phyloP scores from a whole-genome alignment of 2,113 vertebrate genomes.

The Sapayoa aenigma region DNA sequence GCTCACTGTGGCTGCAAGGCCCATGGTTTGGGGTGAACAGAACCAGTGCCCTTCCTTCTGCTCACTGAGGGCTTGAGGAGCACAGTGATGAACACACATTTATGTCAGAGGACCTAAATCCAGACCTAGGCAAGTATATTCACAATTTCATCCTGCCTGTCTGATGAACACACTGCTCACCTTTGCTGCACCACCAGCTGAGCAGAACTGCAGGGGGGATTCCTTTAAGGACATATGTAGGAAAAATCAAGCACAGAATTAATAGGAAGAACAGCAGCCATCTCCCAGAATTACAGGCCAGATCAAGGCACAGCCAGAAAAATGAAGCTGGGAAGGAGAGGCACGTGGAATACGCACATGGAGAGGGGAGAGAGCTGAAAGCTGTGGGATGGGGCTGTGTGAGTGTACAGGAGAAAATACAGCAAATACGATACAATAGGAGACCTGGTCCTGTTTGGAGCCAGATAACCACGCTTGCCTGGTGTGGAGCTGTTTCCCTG shows the following conservation, averaged over 20 bases:
- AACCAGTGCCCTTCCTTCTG: neutral
- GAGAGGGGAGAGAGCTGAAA: no score
- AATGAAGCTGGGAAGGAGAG: neutral
- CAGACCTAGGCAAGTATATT: neutral
- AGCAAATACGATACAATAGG: neutral
- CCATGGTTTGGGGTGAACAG: neutral
- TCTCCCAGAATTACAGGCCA: neutral
- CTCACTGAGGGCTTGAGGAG: neutral
- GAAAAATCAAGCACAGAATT: neutral
- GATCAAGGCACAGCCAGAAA: neutral
- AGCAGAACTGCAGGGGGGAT: neutral
- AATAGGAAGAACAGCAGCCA: neutral
- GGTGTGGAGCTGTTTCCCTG: neutral
- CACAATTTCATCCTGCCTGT: neutral
- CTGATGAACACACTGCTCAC: neutral
- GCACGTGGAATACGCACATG: neutral
- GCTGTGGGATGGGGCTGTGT: neutral
- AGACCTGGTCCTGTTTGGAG: neutral
- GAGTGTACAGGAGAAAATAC: neutral
- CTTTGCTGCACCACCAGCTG: neutral
- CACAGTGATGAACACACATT: neutral
- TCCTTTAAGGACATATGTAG: neutral
- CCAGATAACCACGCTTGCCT: neutral
- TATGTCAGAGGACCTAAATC: neutral
- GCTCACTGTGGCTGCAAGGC: neutral